Conservation (phyloP, 2,888 invertebrate species). For the Dicranocentrus wangi region DNA sequence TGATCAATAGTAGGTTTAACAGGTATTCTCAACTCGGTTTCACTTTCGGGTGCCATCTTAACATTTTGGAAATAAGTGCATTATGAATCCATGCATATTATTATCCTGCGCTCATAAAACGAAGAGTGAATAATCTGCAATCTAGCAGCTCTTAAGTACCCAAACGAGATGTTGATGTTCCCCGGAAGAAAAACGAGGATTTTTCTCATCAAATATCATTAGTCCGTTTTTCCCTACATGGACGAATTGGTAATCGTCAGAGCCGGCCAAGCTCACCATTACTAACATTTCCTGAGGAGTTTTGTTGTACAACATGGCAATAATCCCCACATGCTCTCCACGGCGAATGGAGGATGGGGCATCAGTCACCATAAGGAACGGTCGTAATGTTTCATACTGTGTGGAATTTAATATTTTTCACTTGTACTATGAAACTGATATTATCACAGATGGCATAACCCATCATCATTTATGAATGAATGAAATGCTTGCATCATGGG, state of each 20-base stretch:
- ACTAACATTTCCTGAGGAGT: slow-evolving; percentile 74
- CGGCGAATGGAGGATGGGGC: slow-evolving; percentile 76
- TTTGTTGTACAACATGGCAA: slow-evolving; percentile 74
- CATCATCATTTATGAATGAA: slow-evolving; percentile 9
- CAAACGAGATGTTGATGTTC: slow-evolving; percentile 78
- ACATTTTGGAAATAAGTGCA: slow-evolving; percentile 63
- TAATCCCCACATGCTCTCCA: slow-evolving; percentile 77
- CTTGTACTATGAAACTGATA: too few species aligned
- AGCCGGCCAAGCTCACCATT: slow-evolving; percentile 76
- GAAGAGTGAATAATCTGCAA: too few species aligned
- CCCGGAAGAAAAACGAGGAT: slow-evolving; percentile 75
- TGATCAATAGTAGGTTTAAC: slow-evolving; percentile 76
- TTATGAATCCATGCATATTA: too few species aligned
- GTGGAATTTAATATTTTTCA: too few species aligned
- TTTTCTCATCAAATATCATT: slow-evolving; percentile 76
- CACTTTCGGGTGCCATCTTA: slow-evolving; percentile 73
- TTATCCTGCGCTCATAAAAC: neutral
- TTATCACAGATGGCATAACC: too few species aligned
- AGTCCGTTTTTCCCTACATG: slow-evolving; percentile 77
- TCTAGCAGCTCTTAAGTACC: too few species aligned
- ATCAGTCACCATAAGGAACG: slow-evolving; percentile 77
- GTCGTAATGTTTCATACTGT: slow-evolving; percentile 75
- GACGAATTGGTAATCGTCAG: slow-evolving; percentile 77
- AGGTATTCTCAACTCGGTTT: slow-evolving; percentile 77
- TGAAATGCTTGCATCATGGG: too few species aligned